Conservation (phyloP, 1,140 invertebrate genomes). For the Copidosoma floridanum region DNA sequence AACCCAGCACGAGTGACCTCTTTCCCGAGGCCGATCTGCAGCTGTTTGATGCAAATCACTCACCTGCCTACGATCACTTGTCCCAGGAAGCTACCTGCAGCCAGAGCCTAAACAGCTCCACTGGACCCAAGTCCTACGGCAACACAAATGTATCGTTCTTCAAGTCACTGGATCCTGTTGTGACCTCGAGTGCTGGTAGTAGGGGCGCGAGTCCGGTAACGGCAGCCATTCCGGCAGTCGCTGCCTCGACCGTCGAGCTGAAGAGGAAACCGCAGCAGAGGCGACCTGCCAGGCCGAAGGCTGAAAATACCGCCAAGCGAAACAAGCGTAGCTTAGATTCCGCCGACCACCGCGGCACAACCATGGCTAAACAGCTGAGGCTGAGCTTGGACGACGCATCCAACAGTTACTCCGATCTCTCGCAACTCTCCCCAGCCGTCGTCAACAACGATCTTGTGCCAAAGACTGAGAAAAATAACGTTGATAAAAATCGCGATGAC, state of each 20-base stretch:
- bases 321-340: constrained; percentile 39
- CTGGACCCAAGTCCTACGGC: constrained; percentile 8
- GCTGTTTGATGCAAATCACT: constrained; percentile 64
- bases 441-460: no score
- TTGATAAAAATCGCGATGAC: no score
- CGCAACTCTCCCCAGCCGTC: constrained; percentile 42
- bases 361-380: constrained; percentile 41
- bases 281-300: constrained; percentile 34
- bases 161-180: constrained; percentile 46
- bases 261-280: constrained; percentile 38
- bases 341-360: not conserved
- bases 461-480: no score
- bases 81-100: constrained; percentile 53
- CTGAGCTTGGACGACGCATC: constrained; percentile 50
- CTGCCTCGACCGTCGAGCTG: not conserved
- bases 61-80: constrained; percentile 52
- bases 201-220: constrained; percentile 46
- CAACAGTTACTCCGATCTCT: constrained; percentile 48
- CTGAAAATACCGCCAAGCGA: constrained; percentile 36
- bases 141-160: constrained; percentile 39
- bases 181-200: constrained; percentile 41
- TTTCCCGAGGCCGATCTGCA: constrained; percentile 74
- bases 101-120: no score
- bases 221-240: constrained; percentile 36
- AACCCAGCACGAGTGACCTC: constrained; percentile 72